Evolutionary conservation across 1,140 invertebrate species (phyloP).

Genomic region (Hycleus phaleratus): DNA sequence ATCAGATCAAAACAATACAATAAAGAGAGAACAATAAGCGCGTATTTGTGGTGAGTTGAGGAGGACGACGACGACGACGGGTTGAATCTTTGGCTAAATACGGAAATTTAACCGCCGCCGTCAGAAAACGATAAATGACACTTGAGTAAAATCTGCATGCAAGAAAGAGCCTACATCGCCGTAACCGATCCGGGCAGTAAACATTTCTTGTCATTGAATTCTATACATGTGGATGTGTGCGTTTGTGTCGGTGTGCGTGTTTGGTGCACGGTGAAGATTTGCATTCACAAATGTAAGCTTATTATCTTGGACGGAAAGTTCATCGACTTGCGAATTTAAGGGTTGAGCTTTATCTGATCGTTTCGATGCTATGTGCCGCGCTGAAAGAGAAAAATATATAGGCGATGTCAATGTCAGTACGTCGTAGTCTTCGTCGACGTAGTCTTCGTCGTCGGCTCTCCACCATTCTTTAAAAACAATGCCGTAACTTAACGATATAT

Average conservation of each 20-base stretch:
- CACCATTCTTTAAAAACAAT: conserved; percentile 18
- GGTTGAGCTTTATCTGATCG: conserved; percentile 29
- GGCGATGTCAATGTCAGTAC: conserved; percentile 19
- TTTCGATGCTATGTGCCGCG: conserved; percentile 8
- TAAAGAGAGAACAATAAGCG: background rate
- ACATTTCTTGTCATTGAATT: conserved; percentile 13
- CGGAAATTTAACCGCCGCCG: conserved; percentile 23
- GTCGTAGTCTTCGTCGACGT: background rate
- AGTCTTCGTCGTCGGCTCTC: too few species aligned
- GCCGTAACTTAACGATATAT: conserved; percentile 27
- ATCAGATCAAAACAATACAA: too few species aligned
- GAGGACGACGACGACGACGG: background rate
- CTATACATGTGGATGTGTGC: too few species aligned
- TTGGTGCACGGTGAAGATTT: too few species aligned
- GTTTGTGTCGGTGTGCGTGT: too few species aligned
- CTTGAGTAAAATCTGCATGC: conserved; percentile 28
- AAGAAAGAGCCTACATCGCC: conserved; percentile 20
- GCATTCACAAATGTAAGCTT: conserved; percentile 18
- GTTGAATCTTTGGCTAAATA: conserved; percentile 20
- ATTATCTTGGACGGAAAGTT: conserved; percentile 21
- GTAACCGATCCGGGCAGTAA: conserved; percentile 29
- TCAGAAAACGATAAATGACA: conserved; percentile 28
- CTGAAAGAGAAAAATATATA: conserved; percentile 19
- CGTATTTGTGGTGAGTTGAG: background rate
- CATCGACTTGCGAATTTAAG: conserved; percentile 30